Conservation (phyloP, 2,888 invertebrate species). For the Eulithis testata region DNA sequence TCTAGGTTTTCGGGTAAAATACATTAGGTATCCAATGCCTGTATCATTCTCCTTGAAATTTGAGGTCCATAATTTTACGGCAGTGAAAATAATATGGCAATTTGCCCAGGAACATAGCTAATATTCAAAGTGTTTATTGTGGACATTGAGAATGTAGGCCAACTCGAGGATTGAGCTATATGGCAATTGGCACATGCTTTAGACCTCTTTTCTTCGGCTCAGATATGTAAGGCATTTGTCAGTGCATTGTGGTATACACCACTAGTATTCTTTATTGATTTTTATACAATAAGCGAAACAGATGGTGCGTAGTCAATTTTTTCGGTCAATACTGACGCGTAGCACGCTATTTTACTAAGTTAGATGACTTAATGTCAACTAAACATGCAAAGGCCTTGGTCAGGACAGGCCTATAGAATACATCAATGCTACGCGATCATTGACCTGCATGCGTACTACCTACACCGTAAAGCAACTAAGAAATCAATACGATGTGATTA, state of each 20-base stretch:
- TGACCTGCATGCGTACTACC: background rate
- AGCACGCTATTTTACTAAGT: background rate
- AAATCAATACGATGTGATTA: background rate
- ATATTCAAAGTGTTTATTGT: conserved; percentile 10
- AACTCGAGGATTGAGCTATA: conserved; percentile 15
- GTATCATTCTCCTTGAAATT: too few relatives aligned
- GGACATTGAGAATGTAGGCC: conserved; percentile 27
- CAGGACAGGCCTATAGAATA: background rate
- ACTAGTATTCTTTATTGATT: too few relatives aligned
- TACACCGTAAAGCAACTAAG: background rate
- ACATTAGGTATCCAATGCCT: too few relatives aligned
- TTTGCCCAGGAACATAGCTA: conserved; percentile 44
- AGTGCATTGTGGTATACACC: too few relatives aligned
- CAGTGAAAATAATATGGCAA: conserved; percentile 36
- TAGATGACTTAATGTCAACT: conserved; percentile 1
- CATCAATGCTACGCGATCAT: conserved; percentile 1
- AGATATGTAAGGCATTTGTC: background rate
- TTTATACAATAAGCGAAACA: too few relatives aligned
- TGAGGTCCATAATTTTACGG: conserved; percentile 4
- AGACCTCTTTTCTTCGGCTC: conserved; percentile 12
- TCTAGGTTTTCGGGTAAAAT: background rate
- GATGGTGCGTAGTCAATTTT: too few relatives aligned
- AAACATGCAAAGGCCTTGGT: conserved; percentile 3
- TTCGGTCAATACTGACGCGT: background rate
- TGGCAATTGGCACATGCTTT: conserved; percentile 31